phyloP scores from a whole-genome alignment of 2,797 vertebrate species.

The Heteromormyrus szaboi region DNA sequence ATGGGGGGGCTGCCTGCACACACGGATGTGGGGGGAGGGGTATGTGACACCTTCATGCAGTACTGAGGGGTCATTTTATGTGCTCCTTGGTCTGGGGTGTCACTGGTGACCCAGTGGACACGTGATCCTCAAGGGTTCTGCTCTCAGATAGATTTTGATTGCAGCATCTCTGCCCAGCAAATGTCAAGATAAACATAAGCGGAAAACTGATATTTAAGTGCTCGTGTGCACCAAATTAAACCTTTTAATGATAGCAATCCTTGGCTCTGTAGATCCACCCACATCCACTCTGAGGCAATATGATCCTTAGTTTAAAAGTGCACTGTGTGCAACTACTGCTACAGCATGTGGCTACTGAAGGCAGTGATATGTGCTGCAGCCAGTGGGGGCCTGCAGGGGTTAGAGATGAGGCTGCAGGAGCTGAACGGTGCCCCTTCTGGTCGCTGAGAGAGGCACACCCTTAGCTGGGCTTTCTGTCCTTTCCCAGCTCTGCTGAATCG shows the following conservation, averaged over 20 bases:
- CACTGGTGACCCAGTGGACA: background rate
- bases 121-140: background rate
- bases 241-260: slow-evolving; percentile 23
- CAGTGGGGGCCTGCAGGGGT: background rate
- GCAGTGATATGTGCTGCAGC: background rate
- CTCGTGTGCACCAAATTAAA: slow-evolving; percentile 3
- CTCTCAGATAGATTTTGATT: background rate
- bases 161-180: background rate
- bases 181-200: slow-evolving; percentile 16
- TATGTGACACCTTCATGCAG: background rate
- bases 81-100: background rate
- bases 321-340: background rate
- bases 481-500: slow-evolving; percentile 1
- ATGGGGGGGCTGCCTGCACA: background rate
- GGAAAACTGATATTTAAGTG: background rate
- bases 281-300: background rate
- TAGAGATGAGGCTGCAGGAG: background rate
- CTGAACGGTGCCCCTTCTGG: background rate
- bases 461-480: background rate
- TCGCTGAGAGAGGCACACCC: background rate
- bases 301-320: background rate
- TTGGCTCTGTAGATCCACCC: slow-evolving; percentile 10
- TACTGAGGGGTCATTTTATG: background rate
- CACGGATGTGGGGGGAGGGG: background rate
- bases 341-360: background rate